Base-by-base conservation (phyloP, 2,113 vertebrate species). In the Lucifuga dentata region DNA sequence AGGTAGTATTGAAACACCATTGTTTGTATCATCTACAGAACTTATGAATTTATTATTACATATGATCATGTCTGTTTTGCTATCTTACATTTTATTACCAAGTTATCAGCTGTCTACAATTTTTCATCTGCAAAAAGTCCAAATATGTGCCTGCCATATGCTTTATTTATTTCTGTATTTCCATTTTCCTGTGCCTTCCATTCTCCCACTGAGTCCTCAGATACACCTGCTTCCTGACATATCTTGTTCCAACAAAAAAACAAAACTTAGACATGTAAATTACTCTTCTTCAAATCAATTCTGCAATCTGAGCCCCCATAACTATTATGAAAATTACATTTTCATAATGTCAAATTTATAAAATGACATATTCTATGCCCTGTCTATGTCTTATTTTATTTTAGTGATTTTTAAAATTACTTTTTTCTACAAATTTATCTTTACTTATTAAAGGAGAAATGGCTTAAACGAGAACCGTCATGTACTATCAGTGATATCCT, bases 1-100 rank as follows among this genome's bases (percentile, higher is more conserved):
- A 98, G 96, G 98, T 98, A 80, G 63, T 56, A 38, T 49, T 19
- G n/a, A 49, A 43, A 2, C 26, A 49, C 5, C 32, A 61, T 3
- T 41, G 10, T 45, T 55, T 32, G 3, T 57, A 4, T 24, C 33
- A 15, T 58, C 3, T 17, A 57, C 16, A 62, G 20, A 13, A n/a
- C 5, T 24, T 35, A 15, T 16, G 36, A 13, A 65, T 35, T 17
- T 36, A 16, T 5, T 17, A 5, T 9, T 49, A 6, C 20, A 19
- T 2, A 36, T 38, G 15, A 5, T n/a, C 38, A 5, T 35, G 11
- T 29, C 26, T 29, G 26, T 29, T 29, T 29, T 29, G 26, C 12
- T 5, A 15, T n/a, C 12, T 52, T 2, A 17, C 8, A 16, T 12
- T 43, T 15, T 2, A 23, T 16, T 29, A 2, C 38, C 16, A 1